A percentile compares a stretch with the other conserved stretches of the same genome.
Evolutionary conservation across 2,888 invertebrate genomes (phyloP).

Genomic region (Rotaria sp.): DNA sequence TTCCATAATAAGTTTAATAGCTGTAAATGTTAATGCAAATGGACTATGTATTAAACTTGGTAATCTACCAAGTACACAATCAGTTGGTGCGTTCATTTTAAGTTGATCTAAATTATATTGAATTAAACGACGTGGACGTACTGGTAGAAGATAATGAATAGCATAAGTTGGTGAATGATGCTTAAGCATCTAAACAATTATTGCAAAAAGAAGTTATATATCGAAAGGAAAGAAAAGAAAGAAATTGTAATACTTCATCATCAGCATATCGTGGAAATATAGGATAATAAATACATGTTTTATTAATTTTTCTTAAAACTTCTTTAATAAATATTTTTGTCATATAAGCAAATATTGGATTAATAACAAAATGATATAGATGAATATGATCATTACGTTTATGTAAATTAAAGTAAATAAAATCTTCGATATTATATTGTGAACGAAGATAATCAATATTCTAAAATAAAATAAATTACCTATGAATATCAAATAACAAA

Average conservation of each 20-base stretch:
- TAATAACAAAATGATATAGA: conserved; percentile 53
- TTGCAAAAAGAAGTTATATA: background rate
- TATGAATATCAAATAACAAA: background rate
- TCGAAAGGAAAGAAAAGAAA: too few species aligned
- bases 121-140: conserved; percentile 52
- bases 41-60: conserved; percentile 43
- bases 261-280: conserved; percentile 50
- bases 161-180: conserved; percentile 50
- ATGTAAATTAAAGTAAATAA: conserved; percentile 56
- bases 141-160: conserved; percentile 53
- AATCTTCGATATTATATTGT: conserved; percentile 56
- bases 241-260: conserved; percentile 45
- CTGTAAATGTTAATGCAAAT: conserved; percentile 54
- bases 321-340: conserved; percentile 59
- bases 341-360: conserved; percentile 53
- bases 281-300: conserved; percentile 54
- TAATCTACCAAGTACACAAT: conserved; percentile 46
- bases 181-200: conserved; percentile 44
- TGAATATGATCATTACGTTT: conserved; percentile 52
- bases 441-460: conserved; percentile 55
- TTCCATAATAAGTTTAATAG: conserved; percentile 54
- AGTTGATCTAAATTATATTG: conserved; percentile 50
- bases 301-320: conserved; percentile 50
- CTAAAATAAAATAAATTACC: conserved; percentile 43
- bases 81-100: conserved; percentile 52